These are phyloP conservation scores for Pseudomyrmex gracilis DNA, from an alignment of 1,140 invertebrate species.

Conservation along the genomic window DNA sequence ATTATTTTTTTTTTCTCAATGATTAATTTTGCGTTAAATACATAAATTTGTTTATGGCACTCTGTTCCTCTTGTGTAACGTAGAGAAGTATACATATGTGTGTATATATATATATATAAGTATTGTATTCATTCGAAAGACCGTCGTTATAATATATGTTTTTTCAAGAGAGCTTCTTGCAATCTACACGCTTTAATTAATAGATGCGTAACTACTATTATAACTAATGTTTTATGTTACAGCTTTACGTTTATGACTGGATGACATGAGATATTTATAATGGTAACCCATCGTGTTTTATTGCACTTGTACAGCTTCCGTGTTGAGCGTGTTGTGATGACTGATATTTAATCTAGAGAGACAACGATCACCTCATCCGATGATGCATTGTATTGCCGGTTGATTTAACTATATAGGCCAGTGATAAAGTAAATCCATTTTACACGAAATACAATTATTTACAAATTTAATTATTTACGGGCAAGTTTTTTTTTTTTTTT, in stretches of 20 bases:
- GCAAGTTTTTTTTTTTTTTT: too few relatives aligned
- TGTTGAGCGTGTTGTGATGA: constrained; percentile 69
- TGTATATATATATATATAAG: constrained; percentile 17
- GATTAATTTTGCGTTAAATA: constrained; percentile 32
- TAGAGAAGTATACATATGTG: background rate
- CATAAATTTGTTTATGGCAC: constrained; percentile 69
- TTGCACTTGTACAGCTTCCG: constrained; percentile 79
- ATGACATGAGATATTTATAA: constrained; percentile 79
- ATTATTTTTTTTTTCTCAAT: background rate
- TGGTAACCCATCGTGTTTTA: constrained; percentile 81
- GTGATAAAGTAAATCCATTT: constrained; percentile 34
- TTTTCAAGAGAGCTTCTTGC: constrained; percentile 64
- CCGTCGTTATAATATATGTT: constrained; percentile 26
- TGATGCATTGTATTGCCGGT: constrained; percentile 26
- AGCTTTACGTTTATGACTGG: constrained; percentile 72
- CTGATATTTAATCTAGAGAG: constrained; percentile 58
- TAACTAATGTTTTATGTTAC: constrained; percentile 65
- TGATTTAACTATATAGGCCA: constrained; percentile 45
- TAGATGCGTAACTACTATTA: constrained; percentile 47
- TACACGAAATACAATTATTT: background rate
- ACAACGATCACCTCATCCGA: constrained; percentile 19
- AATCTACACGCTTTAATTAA: constrained; percentile 46
- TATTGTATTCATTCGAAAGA: constrained; percentile 64
- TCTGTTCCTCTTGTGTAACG: constrained; percentile 55
- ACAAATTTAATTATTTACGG: background rate